Conservation (phyloP, 23 tunicate species). For the Ascidia mentula region DNA sequence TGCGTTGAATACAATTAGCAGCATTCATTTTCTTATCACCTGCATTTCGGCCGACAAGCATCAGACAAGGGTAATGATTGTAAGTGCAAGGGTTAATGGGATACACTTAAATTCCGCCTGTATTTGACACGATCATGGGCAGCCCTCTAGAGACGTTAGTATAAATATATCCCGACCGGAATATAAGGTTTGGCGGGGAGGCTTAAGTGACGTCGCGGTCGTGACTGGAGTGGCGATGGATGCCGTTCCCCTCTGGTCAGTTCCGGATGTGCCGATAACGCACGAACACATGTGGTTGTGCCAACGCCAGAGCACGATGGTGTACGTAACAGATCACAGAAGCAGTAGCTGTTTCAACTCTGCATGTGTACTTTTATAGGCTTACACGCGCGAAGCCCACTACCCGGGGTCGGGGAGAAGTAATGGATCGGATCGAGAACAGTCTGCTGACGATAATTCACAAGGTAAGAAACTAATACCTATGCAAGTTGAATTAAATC, state of each 20-base stretch:
- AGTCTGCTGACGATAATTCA: not conserved
- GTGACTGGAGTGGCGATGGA: slow-evolving; percentile 2
- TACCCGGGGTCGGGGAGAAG: not conserved
- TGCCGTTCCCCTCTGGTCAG: not conserved
- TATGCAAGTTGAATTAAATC: too few species aligned
- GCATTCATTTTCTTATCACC: too few species aligned
- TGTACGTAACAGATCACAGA: not conserved
- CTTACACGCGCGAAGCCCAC: slow-evolving; percentile 21
- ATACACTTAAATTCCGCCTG: too few species aligned
- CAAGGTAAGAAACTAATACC: not conserved
- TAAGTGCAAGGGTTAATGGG: too few species aligned
- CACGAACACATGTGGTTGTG: not conserved
- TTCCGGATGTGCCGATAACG: slow-evolving; percentile 12
- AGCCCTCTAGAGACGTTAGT: not conserved
- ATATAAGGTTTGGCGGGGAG: not conserved
- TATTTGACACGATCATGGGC: not conserved
- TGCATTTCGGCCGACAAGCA: too few species aligned
- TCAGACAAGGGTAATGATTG: too few species aligned
- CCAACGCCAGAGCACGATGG: not conserved
- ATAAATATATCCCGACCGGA: not conserved
- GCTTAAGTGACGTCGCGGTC: slow-evolving; percentile 17
- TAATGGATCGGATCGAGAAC: not conserved
- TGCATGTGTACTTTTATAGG: slow-evolving; percentile 1
- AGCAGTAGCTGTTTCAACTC: not conserved
- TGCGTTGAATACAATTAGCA: too few species aligned